phyloP scores from a whole-genome alignment of 2,888 invertebrate species.

The Serrognathus titanus region DNA sequence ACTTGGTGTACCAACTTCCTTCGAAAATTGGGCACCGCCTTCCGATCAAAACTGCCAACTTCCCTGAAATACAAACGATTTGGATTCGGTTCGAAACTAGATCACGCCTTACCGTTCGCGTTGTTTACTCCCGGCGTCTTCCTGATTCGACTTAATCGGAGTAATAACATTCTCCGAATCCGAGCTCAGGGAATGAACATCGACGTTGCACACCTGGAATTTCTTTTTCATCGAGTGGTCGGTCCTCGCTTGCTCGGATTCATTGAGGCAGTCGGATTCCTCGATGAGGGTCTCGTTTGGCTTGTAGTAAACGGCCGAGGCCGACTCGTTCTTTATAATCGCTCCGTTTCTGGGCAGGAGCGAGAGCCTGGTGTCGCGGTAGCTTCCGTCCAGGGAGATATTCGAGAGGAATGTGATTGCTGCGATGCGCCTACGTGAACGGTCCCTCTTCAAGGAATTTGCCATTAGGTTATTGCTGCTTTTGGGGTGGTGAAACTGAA shows the following conservation, averaged over 20 bases:
- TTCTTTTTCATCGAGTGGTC: slow-evolving; percentile 26
- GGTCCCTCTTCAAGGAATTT: slow-evolving; percentile 55
- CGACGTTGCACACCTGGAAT: slow-evolving; percentile 34
- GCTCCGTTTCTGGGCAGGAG: slow-evolving; percentile 48
- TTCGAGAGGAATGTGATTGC: slow-evolving; percentile 93
- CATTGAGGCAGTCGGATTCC: slow-evolving; percentile 41
- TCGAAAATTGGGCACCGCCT: slow-evolving; percentile 4
- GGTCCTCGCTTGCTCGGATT: slow-evolving; percentile 30
- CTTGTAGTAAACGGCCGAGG: slow-evolving; percentile 15
- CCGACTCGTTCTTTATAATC: slow-evolving; percentile 33
- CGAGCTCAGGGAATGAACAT: slow-evolving; percentile 66
- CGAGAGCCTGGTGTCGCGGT: slow-evolving; percentile 66
- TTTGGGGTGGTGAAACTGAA: neutral
- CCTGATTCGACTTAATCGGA: slow-evolving; percentile 56
- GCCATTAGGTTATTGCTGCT: slow-evolving; percentile 45
- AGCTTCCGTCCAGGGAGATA: slow-evolving; percentile 90
- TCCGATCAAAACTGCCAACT: slow-evolving; percentile 6
- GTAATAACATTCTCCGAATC: slow-evolving; percentile 71
- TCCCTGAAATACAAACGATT: neutral
- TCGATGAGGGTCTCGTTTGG: slow-evolving; percentile 36
- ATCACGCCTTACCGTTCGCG: slow-evolving; percentile 58
- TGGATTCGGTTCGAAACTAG: neutral
- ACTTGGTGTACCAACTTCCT: slow-evolving; percentile 43
- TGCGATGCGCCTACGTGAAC: slow-evolving; percentile 81
- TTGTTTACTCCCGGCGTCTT: slow-evolving; percentile 41